Conservation (phyloP, 2,113 vertebrate species). For the Willisornis vidua region DNA sequence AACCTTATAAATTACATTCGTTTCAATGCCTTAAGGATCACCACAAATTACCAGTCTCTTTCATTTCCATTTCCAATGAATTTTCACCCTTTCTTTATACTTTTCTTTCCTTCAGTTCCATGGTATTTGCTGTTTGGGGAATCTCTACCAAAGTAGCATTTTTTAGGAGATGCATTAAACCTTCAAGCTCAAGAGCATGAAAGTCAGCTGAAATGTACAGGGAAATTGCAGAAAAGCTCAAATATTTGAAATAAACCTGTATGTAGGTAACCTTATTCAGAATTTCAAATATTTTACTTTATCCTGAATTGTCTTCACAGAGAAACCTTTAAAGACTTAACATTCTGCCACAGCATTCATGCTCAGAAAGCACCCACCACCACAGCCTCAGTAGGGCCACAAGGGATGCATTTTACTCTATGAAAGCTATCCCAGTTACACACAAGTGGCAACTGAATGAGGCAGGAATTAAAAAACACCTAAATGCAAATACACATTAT, state of each 20-base stretch:
- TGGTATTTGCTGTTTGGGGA: not conserved
- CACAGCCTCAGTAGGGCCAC: not conserved
- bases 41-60: not conserved
- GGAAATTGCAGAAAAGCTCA: not conserved
- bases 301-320: not conserved
- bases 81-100: not conserved
- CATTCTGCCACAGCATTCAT: not conserved
- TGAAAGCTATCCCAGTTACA: not conserved
- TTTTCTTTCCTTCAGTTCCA: not conserved
- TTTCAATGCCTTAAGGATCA: not conserved
- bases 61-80: not conserved
- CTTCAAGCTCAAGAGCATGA: not conserved
- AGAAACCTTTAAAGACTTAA: not conserved
- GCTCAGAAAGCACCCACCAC: not conserved
- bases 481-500: not conserved
- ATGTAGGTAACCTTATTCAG: not conserved
- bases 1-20: not conserved
- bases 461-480: not conserved
- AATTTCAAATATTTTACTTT: not conserved
- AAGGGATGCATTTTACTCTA: not conserved
- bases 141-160: not conserved
- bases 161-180: not conserved
- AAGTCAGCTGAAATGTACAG: not conserved
- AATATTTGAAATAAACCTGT: not conserved
- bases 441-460: rapidly evolving